These are phyloP conservation scores for Zygothrica quintamaculata DNA, from an alignment of 2,888 invertebrate species.

Conservation along the genomic window DNA sequence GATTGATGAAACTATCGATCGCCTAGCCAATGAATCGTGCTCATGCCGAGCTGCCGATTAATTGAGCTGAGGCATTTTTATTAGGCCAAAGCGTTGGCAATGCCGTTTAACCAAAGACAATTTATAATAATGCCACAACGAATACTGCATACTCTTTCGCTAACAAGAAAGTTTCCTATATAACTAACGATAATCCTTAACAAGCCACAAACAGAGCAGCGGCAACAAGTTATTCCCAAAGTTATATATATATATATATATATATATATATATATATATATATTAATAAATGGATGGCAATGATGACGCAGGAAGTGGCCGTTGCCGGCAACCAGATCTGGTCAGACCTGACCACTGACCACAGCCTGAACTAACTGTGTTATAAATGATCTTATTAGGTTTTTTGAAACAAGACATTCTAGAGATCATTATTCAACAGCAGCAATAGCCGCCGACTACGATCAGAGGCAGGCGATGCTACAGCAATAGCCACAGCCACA, in stretches of 20 bases:
- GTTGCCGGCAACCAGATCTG: constrained; percentile 47
- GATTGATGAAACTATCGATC: constrained; percentile 25
- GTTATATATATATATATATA: no score
- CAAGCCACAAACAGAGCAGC: constrained; percentile 2
- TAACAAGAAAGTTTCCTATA: not conserved
- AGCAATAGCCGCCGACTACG: constrained; percentile 20
- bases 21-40: constrained; percentile 32
- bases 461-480: not conserved
- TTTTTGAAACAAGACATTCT: constrained; percentile 79
- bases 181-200: constrained; percentile 21
- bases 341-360: constrained; percentile 25
- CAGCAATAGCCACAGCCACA: no score
- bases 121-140: not conserved
- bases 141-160: constrained; percentile 8
- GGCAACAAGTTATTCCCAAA: constrained; percentile 21
- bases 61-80: constrained; percentile 75
- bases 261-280: no score
- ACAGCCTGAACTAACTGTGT: constrained; percentile 71
- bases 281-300: constrained; percentile 53
- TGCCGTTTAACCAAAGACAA: constrained; percentile 14
- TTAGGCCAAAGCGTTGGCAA: constrained; percentile 54
- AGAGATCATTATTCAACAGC: constrained; percentile 75
- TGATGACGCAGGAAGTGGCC: constrained; percentile 66
- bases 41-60: constrained; percentile 72
- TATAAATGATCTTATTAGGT: constrained; percentile 82